Evolutionary conservation across 35 echinoderm and acorn worm species (phyloP).

Genomic region (Amphiura filiformis): DNA sequence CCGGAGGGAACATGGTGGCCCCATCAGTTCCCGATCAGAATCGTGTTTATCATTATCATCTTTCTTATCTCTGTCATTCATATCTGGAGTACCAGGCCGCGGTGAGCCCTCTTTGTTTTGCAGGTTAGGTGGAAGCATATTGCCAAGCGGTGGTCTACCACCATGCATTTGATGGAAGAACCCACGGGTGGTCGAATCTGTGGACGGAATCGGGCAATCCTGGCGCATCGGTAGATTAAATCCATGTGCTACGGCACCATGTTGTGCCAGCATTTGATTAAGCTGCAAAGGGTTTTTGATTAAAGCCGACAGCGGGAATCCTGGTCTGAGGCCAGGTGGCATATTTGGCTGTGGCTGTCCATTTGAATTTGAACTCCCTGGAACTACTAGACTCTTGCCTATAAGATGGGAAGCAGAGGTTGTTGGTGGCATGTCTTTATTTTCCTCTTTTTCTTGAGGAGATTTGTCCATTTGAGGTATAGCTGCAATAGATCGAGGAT

Average conservation of each 20-base stretch:
- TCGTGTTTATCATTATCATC: neutral
- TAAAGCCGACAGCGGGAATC: neutral
- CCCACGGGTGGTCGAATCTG: neutral
- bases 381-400: neutral
- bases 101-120: neutral
- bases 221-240: neutral
- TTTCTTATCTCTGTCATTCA: neutral
- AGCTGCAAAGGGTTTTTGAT: neutral
- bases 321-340: neutral
- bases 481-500: conserved; percentile 2
- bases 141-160: neutral
- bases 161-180: neutral
- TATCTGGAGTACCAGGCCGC: neutral
- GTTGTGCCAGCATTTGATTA: neutral
- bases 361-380: neutral
- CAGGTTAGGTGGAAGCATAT: neutral
- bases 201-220: neutral
- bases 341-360: neutral
- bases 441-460: neutral
- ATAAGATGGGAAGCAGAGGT: neutral
- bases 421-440: neutral
- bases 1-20: neutral
- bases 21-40: neutral
- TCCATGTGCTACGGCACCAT: neutral
- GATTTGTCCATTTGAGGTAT: conserved; percentile 13